phyloP scores from a whole-genome alignment of 2,888 invertebrate species.

The Lampropteryx suffumata region DNA sequence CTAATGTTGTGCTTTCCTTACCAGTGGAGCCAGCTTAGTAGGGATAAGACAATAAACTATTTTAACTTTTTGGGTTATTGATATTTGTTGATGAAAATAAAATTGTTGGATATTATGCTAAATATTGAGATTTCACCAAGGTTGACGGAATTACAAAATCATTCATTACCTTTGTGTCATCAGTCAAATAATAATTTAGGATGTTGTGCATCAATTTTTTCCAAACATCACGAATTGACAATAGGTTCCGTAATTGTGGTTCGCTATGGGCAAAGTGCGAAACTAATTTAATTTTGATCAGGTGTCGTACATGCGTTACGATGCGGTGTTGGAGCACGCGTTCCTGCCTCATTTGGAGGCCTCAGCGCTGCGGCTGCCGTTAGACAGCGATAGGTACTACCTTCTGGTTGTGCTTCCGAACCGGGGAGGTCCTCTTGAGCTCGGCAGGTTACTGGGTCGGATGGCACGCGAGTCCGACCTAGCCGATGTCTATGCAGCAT shows the following conservation, averaged over 20 bases:
- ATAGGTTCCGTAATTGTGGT: slow-evolving; percentile 31
- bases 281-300: slow-evolving; percentile 50
- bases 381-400: slow-evolving; percentile 91
- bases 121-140: too few relatives aligned
- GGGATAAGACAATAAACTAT: too few relatives aligned
- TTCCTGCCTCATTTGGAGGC: slow-evolving; percentile 88
- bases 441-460: slow-evolving; percentile 85
- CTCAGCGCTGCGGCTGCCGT: slow-evolving; percentile 88
- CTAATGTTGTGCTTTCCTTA: too few relatives aligned
- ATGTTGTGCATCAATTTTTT: slow-evolving; percentile 22
- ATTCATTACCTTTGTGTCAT: slow-evolving; percentile 23
- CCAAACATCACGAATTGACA: slow-evolving; percentile 30
- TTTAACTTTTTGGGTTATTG: too few relatives aligned
- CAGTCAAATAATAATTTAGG: slow-evolving; percentile 19
- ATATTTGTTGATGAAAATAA: too few relatives aligned
- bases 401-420: slow-evolving; percentile 88
- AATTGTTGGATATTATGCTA: too few relatives aligned
- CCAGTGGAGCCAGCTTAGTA: too few relatives aligned
- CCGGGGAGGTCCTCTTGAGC: slow-evolving; percentile 82
- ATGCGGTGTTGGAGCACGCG: slow-evolving; percentile 89
- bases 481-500: slow-evolving; percentile 85
- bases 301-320: slow-evolving; percentile 88
- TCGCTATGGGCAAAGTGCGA: slow-evolving; percentile 30
- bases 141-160: slow-evolving; percentile 10
- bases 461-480: slow-evolving; percentile 85